These are phyloP conservation scores for Caenorhabditis imperialis DNA, from an alignment of 2,888 invertebrate genomes.

Conservation along the genomic window DNA sequence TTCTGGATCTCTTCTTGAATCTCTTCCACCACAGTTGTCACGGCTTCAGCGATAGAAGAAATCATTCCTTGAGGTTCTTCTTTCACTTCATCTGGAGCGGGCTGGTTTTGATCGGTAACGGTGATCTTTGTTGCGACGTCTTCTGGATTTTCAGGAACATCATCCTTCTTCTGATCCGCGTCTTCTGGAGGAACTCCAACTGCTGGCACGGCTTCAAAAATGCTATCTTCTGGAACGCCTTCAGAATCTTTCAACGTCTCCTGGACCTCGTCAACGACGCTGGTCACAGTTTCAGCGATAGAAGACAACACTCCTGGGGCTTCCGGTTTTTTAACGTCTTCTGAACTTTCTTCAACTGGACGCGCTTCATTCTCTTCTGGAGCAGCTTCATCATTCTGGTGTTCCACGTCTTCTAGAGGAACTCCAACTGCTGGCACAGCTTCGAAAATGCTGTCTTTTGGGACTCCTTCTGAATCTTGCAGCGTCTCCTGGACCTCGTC, in stretches of 20 bases:
- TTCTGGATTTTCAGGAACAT: neutral
- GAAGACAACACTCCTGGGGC: too few relatives aligned
- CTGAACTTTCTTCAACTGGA: neutral
- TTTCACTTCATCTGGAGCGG: neutral
- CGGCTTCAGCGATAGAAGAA: neutral
- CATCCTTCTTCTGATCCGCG: neutral
- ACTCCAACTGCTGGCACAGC: neutral
- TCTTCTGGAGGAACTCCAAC: neutral
- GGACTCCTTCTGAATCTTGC: too few relatives aligned
- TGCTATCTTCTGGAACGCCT: too few relatives aligned
- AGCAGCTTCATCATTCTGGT: neutral
- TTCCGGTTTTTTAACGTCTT: neutral
- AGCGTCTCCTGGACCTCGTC: too few relatives aligned
- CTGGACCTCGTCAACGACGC: constrained; percentile 1
- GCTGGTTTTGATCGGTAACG: too few relatives aligned
- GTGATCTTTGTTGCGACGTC: too few relatives aligned
- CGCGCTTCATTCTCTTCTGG: constrained; percentile 15
- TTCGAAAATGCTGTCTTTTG: neutral
- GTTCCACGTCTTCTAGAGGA: neutral
- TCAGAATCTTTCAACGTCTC: neutral
- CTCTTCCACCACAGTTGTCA: neutral
- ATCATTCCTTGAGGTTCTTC: neutral
- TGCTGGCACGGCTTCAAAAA: too few relatives aligned
- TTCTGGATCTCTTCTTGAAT: neutral
- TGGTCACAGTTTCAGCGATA: too few relatives aligned